Percentiles rank a stretch among this genome's conserved stretches.
These are phyloP conservation scores for Acleris laterana DNA, from an alignment of 2,888 invertebrate species.

Conservation along the genomic window DNA sequence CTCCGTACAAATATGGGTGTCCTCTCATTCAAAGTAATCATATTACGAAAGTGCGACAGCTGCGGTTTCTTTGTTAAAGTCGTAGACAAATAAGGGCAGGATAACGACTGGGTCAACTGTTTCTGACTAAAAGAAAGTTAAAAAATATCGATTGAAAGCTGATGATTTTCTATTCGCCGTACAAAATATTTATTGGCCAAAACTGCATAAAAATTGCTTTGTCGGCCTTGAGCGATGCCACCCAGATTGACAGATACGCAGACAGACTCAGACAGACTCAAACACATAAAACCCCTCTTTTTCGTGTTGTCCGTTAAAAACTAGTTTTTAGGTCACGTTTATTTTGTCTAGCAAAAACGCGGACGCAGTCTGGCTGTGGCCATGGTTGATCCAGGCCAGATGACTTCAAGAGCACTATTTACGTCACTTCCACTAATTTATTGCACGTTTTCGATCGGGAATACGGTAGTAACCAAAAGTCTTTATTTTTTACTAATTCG, in stretches of 20 bases:
- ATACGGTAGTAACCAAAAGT: neutral
- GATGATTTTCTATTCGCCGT: no score
- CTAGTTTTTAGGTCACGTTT: slow-evolving; percentile 21
- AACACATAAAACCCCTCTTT: no score
- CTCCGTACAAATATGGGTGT: slow-evolving; percentile 31
- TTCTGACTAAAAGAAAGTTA: slow-evolving; percentile 12
- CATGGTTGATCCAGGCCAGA: slow-evolving; percentile 20
- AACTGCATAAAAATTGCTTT: no score
- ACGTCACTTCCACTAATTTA: slow-evolving; percentile 25
- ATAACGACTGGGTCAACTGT: slow-evolving; percentile 24
- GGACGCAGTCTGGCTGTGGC: slow-evolving; percentile 9
- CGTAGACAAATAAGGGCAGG: slow-evolving; percentile 33
- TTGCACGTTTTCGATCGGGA: slow-evolving; percentile 18
- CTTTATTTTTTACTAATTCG: no score
- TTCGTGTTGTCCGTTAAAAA: no score
- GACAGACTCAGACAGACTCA: no score
- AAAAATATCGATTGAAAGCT: no score
- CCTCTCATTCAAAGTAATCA: slow-evolving; percentile 33
- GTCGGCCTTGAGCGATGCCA: no score
- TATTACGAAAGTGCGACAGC: slow-evolving; percentile 33
- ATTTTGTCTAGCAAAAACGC: slow-evolving; percentile 14
- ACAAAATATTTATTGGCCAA: no score
- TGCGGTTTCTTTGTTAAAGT: slow-evolving; percentile 30
- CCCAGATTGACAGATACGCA: no score
- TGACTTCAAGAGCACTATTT: slow-evolving; percentile 28